Evolutionary conservation across 2,888 invertebrate genomes (phyloP), one percentile per base, ranked within the genome.

Genomic region (Cosmopolites sordidus): DNA sequence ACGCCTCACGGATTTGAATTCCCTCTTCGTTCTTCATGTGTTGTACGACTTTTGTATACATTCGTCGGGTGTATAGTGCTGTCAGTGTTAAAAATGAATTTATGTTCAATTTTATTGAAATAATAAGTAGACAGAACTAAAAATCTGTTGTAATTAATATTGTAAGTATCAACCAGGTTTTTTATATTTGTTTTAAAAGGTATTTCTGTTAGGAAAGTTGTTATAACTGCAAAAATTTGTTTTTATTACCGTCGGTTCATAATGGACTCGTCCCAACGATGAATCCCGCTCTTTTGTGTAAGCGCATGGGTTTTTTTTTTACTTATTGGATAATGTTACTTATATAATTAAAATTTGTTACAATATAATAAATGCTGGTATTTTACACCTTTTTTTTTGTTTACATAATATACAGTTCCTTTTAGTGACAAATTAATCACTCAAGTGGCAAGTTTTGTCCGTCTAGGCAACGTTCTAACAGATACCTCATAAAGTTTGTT

Each of bases 31-130:
- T 65, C 69, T 67, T 69, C 69, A 67, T 68, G 64, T 64, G 63
- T 67, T 67, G 71, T 66, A 66, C 66, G 69, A 73, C 68, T 72
- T 71, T 73, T 74, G 73, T 73, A 69, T 75, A 73, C 72, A 71
- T 71, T 73, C 71, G 74, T 72, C 68, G 70, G 69, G 72, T 73
- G 72, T 73, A 69, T 66, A 68, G 71, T 72, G 70, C 71, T 73
- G 73, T 73, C 70, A 73, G 69, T 71, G 70, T 67, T 64, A 66
- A 69, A 68, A 63, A 66, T 64, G 62, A 62, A 66, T 69, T 71
- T 69, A 67, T 84, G 82, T 82, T 82, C 81, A 77, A 85, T 79
- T 79, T 84, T 76, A 79, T 81, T 79, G 83, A 82, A 79, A 84
- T 79, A 78, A 79, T 81, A 66, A 74, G 78, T 71, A 79, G 83